These are phyloP conservation scores for Eumeta japonica DNA, from an alignment of 1,140 invertebrate genomes.

Conservation along the genomic window DNA sequence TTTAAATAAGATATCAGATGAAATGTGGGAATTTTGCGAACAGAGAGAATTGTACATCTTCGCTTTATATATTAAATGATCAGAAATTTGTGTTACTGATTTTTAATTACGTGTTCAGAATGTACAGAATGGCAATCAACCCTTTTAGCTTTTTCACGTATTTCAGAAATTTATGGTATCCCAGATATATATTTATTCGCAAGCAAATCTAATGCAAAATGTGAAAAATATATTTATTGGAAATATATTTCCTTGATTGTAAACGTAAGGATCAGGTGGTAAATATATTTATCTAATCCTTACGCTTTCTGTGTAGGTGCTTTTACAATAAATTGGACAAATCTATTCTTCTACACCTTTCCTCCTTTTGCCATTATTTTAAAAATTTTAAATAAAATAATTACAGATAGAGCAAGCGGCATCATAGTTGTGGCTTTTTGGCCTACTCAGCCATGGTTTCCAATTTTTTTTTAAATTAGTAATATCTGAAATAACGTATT, in stretches of 20 bases:
- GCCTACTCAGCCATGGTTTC: constrained; percentile 15
- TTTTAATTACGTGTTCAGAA: constrained; percentile 12
- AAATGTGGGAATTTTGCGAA: constrained; percentile 27
- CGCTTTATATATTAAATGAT: constrained; percentile 16
- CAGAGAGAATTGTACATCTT: constrained; percentile 14
- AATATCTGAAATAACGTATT: too few species aligned
- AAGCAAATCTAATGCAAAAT: constrained; percentile 20
- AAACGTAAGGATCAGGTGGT: too few species aligned
- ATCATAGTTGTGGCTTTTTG: constrained; percentile 21
- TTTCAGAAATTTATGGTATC: constrained; percentile 10
- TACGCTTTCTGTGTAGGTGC: constrained; percentile 17
- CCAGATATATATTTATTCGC: constrained; percentile 25
- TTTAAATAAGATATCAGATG: constrained; percentile 12
- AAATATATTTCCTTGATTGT: background rate
- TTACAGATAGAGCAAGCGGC: constrained; percentile 13
- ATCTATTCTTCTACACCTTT: constrained; percentile 23
- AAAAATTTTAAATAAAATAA: constrained; percentile 19
- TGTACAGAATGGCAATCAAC: constrained; percentile 13
- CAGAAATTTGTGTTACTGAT: constrained; percentile 20
- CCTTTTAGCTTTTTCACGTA: constrained; percentile 8
- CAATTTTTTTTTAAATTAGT: too few species aligned
- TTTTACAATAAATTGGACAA: constrained; percentile 22
- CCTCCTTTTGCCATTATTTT: constrained; percentile 21
- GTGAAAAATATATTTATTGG: constrained; percentile 19
- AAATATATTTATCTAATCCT: constrained; percentile 14